Evolutionary conservation across 2,888 invertebrate genomes (phyloP).

Genomic region (Saturnia pavonia): DNA sequence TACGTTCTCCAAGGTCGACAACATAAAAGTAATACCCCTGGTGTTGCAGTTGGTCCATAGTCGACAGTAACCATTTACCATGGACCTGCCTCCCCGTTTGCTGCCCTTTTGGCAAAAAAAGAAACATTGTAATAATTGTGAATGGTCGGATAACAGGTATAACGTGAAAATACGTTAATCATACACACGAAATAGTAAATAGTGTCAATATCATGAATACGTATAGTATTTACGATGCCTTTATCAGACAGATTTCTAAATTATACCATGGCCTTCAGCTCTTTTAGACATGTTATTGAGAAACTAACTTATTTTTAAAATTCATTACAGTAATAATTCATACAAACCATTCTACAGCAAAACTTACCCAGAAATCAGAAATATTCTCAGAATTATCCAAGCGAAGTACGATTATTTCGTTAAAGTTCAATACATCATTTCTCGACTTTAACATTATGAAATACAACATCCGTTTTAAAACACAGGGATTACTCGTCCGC

Average conservation of each 20-base stretch:
- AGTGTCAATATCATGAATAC: neutral
- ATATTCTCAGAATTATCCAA: conserved; percentile 1
- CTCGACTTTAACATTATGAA: neutral
- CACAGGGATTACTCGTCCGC: conserved; percentile 35
- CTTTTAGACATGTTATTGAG: neutral
- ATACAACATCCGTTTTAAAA: conserved; percentile 33
- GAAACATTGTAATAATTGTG: too few relatives aligned
- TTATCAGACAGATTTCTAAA: neutral
- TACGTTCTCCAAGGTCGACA: too few relatives aligned
- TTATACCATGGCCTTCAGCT: neutral
- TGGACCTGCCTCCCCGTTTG: too few relatives aligned
- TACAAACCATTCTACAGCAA: neutral
- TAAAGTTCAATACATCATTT: neutral
- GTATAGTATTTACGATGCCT: neutral
- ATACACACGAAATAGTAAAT: too few relatives aligned
- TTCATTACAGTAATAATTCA: neutral
- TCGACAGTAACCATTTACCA: too few relatives aligned
- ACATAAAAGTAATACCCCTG: too few relatives aligned
- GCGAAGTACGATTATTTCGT: neutral
- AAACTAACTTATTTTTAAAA: neutral
- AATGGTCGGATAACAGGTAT: too few relatives aligned
- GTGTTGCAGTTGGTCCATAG: too few relatives aligned
- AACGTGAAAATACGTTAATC: too few relatives aligned
- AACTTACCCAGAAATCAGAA: neutral
- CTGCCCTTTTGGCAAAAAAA: too few relatives aligned